phyloP scores from a whole-genome alignment of 1,140 invertebrate species.

The Araneus ventricosus region DNA sequence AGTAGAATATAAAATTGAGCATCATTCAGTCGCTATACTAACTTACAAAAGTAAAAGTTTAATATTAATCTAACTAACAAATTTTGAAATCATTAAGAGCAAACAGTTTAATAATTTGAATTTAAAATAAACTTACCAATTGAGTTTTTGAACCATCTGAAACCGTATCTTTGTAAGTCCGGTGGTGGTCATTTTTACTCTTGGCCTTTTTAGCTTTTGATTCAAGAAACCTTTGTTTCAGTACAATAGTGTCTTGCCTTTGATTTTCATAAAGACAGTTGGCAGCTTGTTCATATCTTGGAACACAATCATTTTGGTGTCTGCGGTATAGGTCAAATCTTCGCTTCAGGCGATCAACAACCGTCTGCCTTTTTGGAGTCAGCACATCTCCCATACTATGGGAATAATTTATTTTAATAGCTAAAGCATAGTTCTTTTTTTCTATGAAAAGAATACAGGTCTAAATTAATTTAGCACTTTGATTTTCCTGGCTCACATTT shows the following conservation, averaged over 20 bases:
- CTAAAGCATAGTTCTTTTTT: not conserved
- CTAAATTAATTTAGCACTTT: not conserved
- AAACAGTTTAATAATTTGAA: not conserved
- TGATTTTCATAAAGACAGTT: slow-evolving; percentile 90
- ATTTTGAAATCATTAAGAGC: not conserved
- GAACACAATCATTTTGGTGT: slow-evolving; percentile 88
- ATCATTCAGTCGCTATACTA: too few species aligned
- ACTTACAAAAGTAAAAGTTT: too few species aligned
- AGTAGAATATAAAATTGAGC: too few species aligned
- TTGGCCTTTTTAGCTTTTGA: slow-evolving; percentile 89
- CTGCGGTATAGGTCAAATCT: slow-evolving; percentile 91
- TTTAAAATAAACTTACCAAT: slow-evolving; percentile 24
- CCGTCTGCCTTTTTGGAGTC: slow-evolving; percentile 89
- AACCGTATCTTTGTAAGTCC: slow-evolving; percentile 31
- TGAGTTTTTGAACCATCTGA: slow-evolving; percentile 42
- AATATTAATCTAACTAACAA: not conserved
- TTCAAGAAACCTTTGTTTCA: slow-evolving; percentile 91
- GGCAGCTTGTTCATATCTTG: slow-evolving; percentile 88
- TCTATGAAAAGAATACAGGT: not conserved
- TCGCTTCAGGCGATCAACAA: slow-evolving; percentile 90
- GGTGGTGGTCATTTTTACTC: slow-evolving; percentile 36
- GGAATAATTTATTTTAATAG: not conserved
- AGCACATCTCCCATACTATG: slow-evolving; percentile 62
- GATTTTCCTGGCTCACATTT: not conserved
- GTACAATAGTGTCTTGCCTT: slow-evolving; percentile 88